phyloP scores from a whole-genome alignment of 1,140 invertebrate genomes.

The Atta cephalotes region DNA sequence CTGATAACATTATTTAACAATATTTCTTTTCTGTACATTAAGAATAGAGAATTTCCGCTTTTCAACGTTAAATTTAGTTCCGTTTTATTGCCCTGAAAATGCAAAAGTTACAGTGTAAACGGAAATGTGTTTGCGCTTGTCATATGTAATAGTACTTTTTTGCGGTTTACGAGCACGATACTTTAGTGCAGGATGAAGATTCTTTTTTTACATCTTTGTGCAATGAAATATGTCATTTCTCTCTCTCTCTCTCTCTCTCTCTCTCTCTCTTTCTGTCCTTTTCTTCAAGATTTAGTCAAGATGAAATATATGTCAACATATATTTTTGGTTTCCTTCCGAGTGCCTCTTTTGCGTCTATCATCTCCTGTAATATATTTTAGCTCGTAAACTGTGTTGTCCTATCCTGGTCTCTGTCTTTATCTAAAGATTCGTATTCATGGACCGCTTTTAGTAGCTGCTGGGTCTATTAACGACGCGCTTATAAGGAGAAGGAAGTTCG shows the following conservation, averaged over 20 bases:
- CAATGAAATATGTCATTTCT: conserved; percentile 45
- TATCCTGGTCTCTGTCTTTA: conserved; percentile 41
- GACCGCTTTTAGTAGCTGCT: conserved; percentile 56
- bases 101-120: conserved; percentile 55
- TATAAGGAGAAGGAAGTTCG: conserved; percentile 62
- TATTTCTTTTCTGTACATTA: not conserved
- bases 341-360: conserved; percentile 60
- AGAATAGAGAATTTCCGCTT: not conserved
- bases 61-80: conserved; percentile 31
- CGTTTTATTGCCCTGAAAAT: conserved; percentile 33
- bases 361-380: conserved; percentile 53
- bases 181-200: conserved; percentile 30
- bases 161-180: conserved; percentile 44
- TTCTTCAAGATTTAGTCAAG: conserved; percentile 40
- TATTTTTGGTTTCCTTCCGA: conserved; percentile 50
- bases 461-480: conserved; percentile 61
- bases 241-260: not conserved
- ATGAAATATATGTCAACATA: conserved; percentile 56
- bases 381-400: conserved; percentile 56
- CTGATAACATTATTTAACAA: not conserved
- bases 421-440: conserved; percentile 65
- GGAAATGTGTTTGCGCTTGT: conserved; percentile 54
- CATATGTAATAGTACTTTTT: conserved; percentile 51
- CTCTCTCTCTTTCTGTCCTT: not conserved
- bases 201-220: conserved; percentile 37